Evolutionary conservation across 1,140 invertebrate genomes (phyloP), one percentile per base, ranked within the genome.

Genomic region (Eurytemora carolleeae): DNA sequence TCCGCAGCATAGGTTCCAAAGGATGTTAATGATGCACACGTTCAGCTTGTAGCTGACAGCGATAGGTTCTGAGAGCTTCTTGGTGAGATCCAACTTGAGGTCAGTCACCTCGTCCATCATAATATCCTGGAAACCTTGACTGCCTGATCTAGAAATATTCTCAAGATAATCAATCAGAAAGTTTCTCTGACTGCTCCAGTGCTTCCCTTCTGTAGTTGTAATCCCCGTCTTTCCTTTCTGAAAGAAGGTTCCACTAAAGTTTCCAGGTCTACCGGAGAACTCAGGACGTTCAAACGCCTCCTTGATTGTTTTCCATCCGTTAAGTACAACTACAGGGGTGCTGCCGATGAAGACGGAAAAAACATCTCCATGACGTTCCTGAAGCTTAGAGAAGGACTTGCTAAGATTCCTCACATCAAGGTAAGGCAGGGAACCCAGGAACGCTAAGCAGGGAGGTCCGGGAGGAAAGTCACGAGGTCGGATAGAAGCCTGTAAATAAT

Each of bases 301-400:
- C 59, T 61, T 61, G 59, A 61, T 61, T 18, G 52, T 2, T 52
- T 61, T 52, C 19, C 21, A 56, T n/a, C 15, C 18, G 59, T 61
- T 61, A 3, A 61, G 53, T 2, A 61, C 59, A 57, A 61, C 59
- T 2, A 31, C 59, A 18, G 22, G 21, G 19, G 58, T 31, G 17
- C 53, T 61, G 1, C 59, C 59, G n/a, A 61, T 31, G 3, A 18
- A 22, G 52, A 61, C 1, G 24, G 24, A 53, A 52, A 61, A 61
- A 24, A 61, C 53, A 44, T 56, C 53, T 1, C 59, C 59, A 20
- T 58, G 44, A 2, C 19, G 2, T 2, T 19, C 24, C 53, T 16
- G 20, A 16, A 61, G 21, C 21, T 2, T 61, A 18, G 21, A 59
- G 59, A 61, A 61, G 7, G 44, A 2, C 23, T 56, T 19, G 7